Percentiles rank a stretch among this genome's conserved stretches.
Conservation (phyloP, 2,113 vertebrate species). For the Tachysurus vachellii region DNA sequence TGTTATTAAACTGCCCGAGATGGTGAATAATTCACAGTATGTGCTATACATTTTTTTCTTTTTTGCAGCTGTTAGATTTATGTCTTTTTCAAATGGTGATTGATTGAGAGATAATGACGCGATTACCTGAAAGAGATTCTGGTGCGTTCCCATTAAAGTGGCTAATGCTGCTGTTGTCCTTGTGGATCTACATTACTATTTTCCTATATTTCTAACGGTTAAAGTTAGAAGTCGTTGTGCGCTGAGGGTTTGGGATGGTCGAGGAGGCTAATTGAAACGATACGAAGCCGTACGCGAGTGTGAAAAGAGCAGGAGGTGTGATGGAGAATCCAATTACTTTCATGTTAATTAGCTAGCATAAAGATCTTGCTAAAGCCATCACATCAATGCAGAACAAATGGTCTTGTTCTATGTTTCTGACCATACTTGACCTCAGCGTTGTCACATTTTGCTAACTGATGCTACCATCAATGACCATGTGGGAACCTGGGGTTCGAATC, state of each 20-base stretch:
- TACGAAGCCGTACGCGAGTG: slow-evolving; percentile 6
- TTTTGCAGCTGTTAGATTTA: slow-evolving; percentile 50
- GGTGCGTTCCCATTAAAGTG: slow-evolving; percentile 58
- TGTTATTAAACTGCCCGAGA: slow-evolving; percentile 50
- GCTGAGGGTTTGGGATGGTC: slow-evolving; percentile 9
- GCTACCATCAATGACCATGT: background rate
- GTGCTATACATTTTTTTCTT: slow-evolving; percentile 29
- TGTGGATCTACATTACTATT: slow-evolving; percentile 49
- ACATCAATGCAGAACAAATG: background rate
- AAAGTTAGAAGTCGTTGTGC: slow-evolving; percentile 18
- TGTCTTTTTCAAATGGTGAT: slow-evolving; percentile 50
- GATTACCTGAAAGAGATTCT: slow-evolving; percentile 59
- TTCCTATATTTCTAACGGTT: slow-evolving; percentile 37
- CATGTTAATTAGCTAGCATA: slow-evolving; percentile 4
- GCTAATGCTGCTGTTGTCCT: slow-evolving; percentile 65
- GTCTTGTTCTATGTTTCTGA: background rate
- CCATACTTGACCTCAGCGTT: background rate
- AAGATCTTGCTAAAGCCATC: background rate
- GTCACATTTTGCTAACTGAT: background rate
- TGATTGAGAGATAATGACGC: slow-evolving; percentile 63
- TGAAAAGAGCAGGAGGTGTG: slow-evolving; percentile 16
- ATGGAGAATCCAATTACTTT: slow-evolving; percentile 47
- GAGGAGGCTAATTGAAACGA: slow-evolving; percentile 25
- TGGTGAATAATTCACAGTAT: slow-evolving; percentile 55
- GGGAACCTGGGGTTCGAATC: background rate